These are phyloP conservation scores for Galemys pyrenaicus DNA, from an alignment of 2,113 vertebrate species.

Conservation along the genomic window DNA sequence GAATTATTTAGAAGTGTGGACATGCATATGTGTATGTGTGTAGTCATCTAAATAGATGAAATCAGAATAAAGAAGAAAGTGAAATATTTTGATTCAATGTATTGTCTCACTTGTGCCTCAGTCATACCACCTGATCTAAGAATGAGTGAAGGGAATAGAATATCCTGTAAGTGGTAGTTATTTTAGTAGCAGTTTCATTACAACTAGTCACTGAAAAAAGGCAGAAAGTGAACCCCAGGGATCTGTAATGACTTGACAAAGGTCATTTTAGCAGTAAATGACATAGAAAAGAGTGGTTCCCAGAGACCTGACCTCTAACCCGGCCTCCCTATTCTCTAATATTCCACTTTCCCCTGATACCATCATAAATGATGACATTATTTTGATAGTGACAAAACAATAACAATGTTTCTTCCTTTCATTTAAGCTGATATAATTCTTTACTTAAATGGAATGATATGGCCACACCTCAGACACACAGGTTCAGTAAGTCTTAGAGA, in stretches of 20 bases:
- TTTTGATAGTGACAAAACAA: conserved; percentile 24
- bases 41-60: background rate
- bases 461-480: background rate
- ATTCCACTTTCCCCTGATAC: background rate
- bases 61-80: background rate
- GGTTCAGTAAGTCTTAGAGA: background rate
- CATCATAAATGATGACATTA: background rate
- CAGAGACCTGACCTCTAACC: conserved; percentile 35
- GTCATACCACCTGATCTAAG: background rate
- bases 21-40: background rate
- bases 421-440: background rate
- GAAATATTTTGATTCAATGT: background rate
- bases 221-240: conserved; percentile 48
- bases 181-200: conserved; percentile 70
- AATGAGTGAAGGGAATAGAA: conserved; percentile 46
- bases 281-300: conserved; percentile 56
- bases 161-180: conserved; percentile 37
- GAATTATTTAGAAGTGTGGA: background rate
- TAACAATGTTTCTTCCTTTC: background rate
- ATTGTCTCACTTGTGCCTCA: background rate
- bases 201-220: conserved; percentile 25
- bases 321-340: background rate
- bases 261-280: conserved; percentile 63
- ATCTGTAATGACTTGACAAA: conserved; percentile 51
- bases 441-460: background rate